These are phyloP conservation scores for Quadriops clusia DNA, from an alignment of 2,888 invertebrate genomes.

Conservation along the genomic window DNA sequence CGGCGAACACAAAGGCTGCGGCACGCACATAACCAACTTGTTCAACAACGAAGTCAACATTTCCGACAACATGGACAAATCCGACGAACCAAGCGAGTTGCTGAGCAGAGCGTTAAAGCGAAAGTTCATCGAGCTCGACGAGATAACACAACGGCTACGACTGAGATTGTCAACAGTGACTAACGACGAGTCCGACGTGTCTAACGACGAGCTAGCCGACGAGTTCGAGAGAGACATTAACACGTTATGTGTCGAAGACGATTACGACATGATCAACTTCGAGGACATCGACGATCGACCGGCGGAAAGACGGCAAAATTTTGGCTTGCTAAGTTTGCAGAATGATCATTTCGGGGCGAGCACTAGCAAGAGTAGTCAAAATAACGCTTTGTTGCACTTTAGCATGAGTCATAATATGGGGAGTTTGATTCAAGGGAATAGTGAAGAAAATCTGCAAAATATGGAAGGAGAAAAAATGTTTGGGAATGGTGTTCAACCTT, in stretches of 20 bases:
- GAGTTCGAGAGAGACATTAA: conserved; percentile 50
- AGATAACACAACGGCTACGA: conserved; percentile 48
- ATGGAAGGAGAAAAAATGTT: too few relatives aligned
- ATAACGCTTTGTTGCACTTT: too few relatives aligned
- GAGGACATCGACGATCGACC: too few relatives aligned
- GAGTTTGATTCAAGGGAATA: too few relatives aligned
- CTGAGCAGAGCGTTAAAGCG: conserved; percentile 43
- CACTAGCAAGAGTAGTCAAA: too few relatives aligned
- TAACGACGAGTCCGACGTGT: conserved; percentile 37
- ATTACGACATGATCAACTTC: conserved; percentile 31
- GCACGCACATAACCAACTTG: conserved; percentile 5
- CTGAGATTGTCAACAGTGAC: conserved; percentile 46
- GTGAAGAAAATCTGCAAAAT: too few relatives aligned
- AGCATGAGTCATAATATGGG: too few relatives aligned
- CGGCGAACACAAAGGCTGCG: neutral
- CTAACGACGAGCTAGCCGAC: conserved; percentile 36
- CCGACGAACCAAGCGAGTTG: conserved; percentile 25
- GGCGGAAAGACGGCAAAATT: too few relatives aligned
- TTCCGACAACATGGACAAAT: conserved; percentile 6
- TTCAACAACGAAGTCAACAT: conserved; percentile 2
- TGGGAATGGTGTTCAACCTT: too few relatives aligned
- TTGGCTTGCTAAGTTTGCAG: too few relatives aligned
- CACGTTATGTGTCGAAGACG: conserved; percentile 34
- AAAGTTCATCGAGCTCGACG: conserved; percentile 50
- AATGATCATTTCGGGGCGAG: too few relatives aligned